phyloP scores from a whole-genome alignment of 2,113 vertebrate genomes.

The Stictonetta naevosa region DNA sequence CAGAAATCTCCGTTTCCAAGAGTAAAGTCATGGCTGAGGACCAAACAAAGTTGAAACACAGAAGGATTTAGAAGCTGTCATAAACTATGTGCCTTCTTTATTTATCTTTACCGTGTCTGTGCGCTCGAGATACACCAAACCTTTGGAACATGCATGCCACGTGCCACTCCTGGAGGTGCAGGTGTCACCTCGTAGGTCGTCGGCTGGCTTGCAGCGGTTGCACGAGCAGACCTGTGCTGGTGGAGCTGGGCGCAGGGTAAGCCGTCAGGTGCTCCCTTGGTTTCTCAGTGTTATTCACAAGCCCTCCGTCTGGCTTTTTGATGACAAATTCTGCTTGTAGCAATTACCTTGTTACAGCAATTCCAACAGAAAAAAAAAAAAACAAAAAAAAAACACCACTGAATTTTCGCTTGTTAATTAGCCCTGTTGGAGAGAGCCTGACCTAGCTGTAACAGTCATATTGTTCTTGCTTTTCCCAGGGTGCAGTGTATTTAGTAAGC shows the following conservation, averaged over 20 bases:
- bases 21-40: background rate
- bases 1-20: background rate
- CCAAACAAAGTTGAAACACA: background rate
- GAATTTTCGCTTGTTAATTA: background rate
- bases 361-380: background rate
- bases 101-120: background rate
- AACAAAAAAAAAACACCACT: no score
- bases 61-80: background rate
- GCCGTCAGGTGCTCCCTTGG: background rate
- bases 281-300: background rate
- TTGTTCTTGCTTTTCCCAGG: background rate
- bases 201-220: fast-evolving
- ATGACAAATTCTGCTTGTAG: background rate
- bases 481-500: background rate
- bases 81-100: background rate
- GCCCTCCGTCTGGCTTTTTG: background rate
- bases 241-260: background rate
- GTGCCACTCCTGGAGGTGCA: background rate
- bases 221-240: fast-evolving
- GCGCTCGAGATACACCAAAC: background rate
- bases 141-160: background rate
- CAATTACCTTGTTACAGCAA: background rate
- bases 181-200: background rate
- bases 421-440: background rate
- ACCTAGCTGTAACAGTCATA: background rate